Evolutionary conservation across 1,140 invertebrate genomes (phyloP), one percentile per base, ranked within the genome.

Genomic region (Mya arenaria): DNA sequence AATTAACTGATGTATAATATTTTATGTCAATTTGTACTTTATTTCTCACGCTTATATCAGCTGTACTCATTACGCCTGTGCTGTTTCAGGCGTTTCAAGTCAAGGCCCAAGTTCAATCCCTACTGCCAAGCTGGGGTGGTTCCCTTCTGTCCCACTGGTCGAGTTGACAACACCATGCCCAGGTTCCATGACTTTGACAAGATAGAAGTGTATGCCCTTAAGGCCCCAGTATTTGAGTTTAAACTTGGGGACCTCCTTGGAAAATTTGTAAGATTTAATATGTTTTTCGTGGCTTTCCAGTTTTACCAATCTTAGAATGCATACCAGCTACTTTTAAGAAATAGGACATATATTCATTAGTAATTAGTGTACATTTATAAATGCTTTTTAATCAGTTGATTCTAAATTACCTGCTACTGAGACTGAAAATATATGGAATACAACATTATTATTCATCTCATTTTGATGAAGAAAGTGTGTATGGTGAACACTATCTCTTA

Each of bases 181-280:
- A 80, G 75, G 44, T 85, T 89, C 60, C 19, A 85, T n/a, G 41
- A 74, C 13, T 66, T n/a, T 55, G 91, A 92, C 66, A 78, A 55
- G 19, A 74, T 92, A 0, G 86, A 91, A 69, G 84, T 92, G 1
- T 92, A 88, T 84, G 91, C 91, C 8, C 78, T 92, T 56, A 92
- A 92, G 63, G 90, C 90, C 19, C 91, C 91, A 17, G 91, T 92
- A 0, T 92, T 90, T 89, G 87, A 91, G 69, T 92, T 91, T 82
- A 88, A 90, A 83, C 90, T 90, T 83, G 91, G 90, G 19, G 85
- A 87, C 73, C 41, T 89, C 15, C 68, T 92, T 30, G 88, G 84
- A 44, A 87, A 89, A 65, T 90, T 91, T 85, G 91, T 92, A 86
- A 89, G 89, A 85, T 19, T 34, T 71, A 8, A 56, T 34, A 68